phyloP scores from a whole-genome alignment of 1,140 invertebrate genomes.

The Cotesia chilonis region DNA sequence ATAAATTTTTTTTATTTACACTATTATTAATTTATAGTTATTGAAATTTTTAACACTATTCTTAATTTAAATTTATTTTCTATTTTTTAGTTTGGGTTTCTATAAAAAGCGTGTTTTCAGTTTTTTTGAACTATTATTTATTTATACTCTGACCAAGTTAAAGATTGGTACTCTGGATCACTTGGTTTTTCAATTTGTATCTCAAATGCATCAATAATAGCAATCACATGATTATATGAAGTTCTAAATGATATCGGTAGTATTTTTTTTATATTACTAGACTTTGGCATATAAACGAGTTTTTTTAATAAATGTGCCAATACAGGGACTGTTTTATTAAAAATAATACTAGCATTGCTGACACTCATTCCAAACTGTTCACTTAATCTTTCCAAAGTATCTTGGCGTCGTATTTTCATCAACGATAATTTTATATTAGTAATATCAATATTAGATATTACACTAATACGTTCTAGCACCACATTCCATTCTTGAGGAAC shows the following conservation, averaged over 20 bases:
- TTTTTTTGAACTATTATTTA: too few relatives aligned
- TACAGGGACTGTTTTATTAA: constrained; percentile 24
- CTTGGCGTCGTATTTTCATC: constrained; percentile 28
- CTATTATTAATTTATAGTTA: too few relatives aligned
- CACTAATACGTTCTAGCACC: constrained; percentile 5
- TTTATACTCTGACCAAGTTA: constrained; percentile 35
- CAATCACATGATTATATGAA: constrained; percentile 40
- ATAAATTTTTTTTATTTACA: too few relatives aligned
- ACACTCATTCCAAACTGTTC: constrained; percentile 26
- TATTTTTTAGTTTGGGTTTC: too few relatives aligned
- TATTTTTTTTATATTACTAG: constrained; percentile 27
- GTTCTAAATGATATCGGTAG: constrained; percentile 39
- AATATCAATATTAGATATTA: neutral
- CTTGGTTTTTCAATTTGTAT: constrained; percentile 48
- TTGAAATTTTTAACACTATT: too few relatives aligned
- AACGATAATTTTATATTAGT: constrained; percentile 29
- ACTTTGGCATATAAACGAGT: constrained; percentile 31
- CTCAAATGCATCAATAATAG: constrained; percentile 49
- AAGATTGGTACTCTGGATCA: constrained; percentile 42
- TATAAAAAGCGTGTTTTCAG: too few relatives aligned
- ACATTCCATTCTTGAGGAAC: constrained; percentile 13
- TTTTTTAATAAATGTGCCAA: constrained; percentile 36
- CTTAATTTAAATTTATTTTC: too few relatives aligned
- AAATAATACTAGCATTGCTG: constrained; percentile 32
- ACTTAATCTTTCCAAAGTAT: constrained; percentile 25